Base-by-base conservation (phyloP, 2,888 invertebrate species). In the Galerucella calmariensis region DNA sequence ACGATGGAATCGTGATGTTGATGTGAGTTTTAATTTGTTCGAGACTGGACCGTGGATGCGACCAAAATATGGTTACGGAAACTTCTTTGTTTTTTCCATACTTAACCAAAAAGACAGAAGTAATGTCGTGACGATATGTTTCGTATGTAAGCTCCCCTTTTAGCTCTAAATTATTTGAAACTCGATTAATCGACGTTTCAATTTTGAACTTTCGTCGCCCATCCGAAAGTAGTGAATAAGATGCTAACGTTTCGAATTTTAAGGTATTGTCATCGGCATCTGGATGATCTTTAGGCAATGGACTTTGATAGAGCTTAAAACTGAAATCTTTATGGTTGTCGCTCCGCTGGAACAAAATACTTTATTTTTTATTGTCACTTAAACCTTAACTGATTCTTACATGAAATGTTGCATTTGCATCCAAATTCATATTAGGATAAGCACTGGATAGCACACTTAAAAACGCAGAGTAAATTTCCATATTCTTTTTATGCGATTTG, bases 361-460 rank as follows among this genome's bases (percentile, higher is more conserved):
- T 41, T 41, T 41, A 41, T 41, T 41, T 41, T 41, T 41, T 41
- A 41, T 41, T 41, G 35, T 9, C 35, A 41, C 35, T 6, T 41
- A 8, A 41, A 41, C 35, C 9, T 41, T 6, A 41, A 9, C 8
- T 9, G 16, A 24, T 27, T 80, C 89, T 88, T 85, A 92, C 93
- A 88, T 91, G 89, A 88, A 92, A 92, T 78, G 90, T 92, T 44
- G 91, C 82, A 63, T 92, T 90, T 0, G 92, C 88, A 74, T 91
- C 91, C 83, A 94, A 92, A 85, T 94, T 93, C 73, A 93, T 90
- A 56, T 91, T 90, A 0, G 94, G 93, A 87, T 95, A 95, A 0
- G 95, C 94, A 0, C 94, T 92, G 12, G 94, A 93, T 74, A 92
- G 90, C 80, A 96, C 88, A 61, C 92, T 91, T 67, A 94, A 85